phyloP scores from a whole-genome alignment of 2,888 invertebrate genomes.

The Ophion obscuratus region DNA sequence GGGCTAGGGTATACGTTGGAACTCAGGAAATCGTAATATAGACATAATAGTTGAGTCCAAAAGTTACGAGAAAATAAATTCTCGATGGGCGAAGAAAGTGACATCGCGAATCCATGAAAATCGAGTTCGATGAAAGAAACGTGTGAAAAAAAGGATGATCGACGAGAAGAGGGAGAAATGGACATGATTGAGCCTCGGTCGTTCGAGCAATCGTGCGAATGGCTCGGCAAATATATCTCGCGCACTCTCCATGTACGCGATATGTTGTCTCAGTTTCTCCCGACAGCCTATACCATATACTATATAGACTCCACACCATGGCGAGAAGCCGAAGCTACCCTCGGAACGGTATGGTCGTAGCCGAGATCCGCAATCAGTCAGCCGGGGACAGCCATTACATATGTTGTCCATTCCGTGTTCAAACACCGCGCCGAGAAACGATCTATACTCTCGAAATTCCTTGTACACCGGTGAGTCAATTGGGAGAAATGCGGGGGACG shows the following conservation, averaged over 20 bases:
- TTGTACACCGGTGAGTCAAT: slow-evolving; percentile 48
- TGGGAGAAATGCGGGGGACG: background rate
- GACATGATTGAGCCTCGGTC: slow-evolving; percentile 78
- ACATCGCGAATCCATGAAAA: background rate
- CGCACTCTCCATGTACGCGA: slow-evolving; percentile 38
- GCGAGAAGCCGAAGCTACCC: slow-evolving; percentile 59
- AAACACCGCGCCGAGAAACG: slow-evolving; percentile 77
- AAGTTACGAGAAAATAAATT: background rate
- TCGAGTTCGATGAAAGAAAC: slow-evolving; percentile 35
- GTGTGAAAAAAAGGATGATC: slow-evolving; percentile 51
- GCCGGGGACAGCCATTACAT: slow-evolving; percentile 80
- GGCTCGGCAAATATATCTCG: slow-evolving; percentile 79
- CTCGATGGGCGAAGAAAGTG: background rate
- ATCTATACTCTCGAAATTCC: slow-evolving; percentile 62
- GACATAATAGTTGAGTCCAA: too few relatives aligned
- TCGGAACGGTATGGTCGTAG: slow-evolving; percentile 48
- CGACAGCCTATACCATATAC: slow-evolving; percentile 51
- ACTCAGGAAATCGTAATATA: too few relatives aligned
- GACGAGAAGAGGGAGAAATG: slow-evolving; percentile 64
- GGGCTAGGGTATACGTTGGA: too few relatives aligned
- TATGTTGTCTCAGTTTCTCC: slow-evolving; percentile 61
- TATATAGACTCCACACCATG: slow-evolving; percentile 60
- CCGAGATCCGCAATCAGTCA: slow-evolving; percentile 78
- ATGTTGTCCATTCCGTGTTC: slow-evolving; percentile 83
- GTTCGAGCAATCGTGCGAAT: slow-evolving; percentile 79